phyloP scores from a whole-genome alignment of 53 echinoderm and acorn worm species.

The Pentamera pediparva region DNA sequence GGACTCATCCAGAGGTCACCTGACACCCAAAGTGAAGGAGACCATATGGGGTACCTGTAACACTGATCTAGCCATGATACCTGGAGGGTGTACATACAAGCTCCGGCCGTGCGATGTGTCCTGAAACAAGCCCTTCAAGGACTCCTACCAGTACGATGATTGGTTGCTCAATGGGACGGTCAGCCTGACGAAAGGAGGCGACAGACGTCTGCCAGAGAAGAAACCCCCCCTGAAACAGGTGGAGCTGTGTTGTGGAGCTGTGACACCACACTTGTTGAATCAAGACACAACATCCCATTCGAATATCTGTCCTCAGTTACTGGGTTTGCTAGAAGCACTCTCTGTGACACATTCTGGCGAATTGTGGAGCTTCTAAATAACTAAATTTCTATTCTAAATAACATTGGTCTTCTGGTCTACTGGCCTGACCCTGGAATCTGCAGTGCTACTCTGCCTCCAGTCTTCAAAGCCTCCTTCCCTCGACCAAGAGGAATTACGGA shows the following conservation, averaged over 20 bases:
- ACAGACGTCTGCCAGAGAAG: neutral
- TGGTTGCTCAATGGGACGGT: conserved; percentile 11
- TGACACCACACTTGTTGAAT: no score
- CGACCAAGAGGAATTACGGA: conserved; percentile 14
- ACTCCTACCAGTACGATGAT: conserved; percentile 23
- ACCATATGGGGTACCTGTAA: neutral
- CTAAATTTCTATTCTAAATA: no score
- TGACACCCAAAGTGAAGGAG: conserved; percentile 18
- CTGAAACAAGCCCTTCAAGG: conserved; percentile 48
- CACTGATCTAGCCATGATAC: conserved; percentile 51
- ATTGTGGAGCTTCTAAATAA: neutral
- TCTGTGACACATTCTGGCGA: no score
- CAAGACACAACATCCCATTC: no score
- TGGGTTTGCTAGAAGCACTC: no score
- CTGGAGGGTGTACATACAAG: conserved; percentile 43
- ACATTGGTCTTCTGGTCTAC: neutral
- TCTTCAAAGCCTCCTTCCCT: conserved; percentile 3
- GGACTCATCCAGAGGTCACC: conserved; percentile 40
- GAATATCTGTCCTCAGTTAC: no score
- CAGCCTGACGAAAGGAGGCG: neutral
- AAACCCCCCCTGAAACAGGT: conserved; percentile 14
- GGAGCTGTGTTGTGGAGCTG: neutral
- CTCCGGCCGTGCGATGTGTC: conserved; percentile 47
- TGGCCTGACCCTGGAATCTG: neutral
- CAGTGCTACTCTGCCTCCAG: neutral